Evolutionary conservation across 2,113 vertebrate genomes (phyloP), one percentile per base, ranked within the genome.

Genomic region (Psittacara wagleri): DNA sequence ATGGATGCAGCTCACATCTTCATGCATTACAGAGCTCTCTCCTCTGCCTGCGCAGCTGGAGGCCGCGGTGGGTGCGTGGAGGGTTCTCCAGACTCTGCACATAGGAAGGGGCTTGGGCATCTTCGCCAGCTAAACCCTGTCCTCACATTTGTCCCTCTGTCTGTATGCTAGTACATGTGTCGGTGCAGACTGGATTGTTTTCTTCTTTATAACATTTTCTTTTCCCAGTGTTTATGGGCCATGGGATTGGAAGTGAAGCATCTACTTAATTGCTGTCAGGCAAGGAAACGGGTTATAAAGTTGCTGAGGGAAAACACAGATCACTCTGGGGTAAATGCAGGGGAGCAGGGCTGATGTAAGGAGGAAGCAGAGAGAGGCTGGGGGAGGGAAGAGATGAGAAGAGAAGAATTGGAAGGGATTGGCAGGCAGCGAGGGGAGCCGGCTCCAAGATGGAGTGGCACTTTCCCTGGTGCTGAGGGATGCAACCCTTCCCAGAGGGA

Each of bases 181-280:
- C 49, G 66, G 49, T 79, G 82, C 61, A n/a, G 66, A 59, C 77
- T 48, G 17, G n/a, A n/a, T 51, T 63, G 87, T 70, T 83, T 68
- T 83, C 81, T 54, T 31, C 88, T 93, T 74, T 43, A 67, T 20
- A 92, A 61, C 24, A 0, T 92, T 93, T 87, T 91, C 66, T 75
- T 91, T 89, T 83, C 46, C 57, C 82, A 25, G 0, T 86, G 91
- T 95, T 97, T 95, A 92, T 95, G 92, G 94, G 79, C 78, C 86
- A 79, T 94, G 92, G 92, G 90, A 96, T 91, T 95, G 95, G 88
- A 92, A 87, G 69, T 24, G 94, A 96, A 96, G 79, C 92, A 76
- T 93, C 88, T 82, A 79, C 86, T 96, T 92, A 95, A 94, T 94
- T 97, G 91, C 94, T 96, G 93, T 89, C 86, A 93, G 89, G 92